A percentile compares a stretch with the other conserved stretches of the same genome.
These are phyloP conservation scores for Spea multiplicata DNA, from an alignment of 2,113 vertebrate genomes.

Conservation along the genomic window DNA sequence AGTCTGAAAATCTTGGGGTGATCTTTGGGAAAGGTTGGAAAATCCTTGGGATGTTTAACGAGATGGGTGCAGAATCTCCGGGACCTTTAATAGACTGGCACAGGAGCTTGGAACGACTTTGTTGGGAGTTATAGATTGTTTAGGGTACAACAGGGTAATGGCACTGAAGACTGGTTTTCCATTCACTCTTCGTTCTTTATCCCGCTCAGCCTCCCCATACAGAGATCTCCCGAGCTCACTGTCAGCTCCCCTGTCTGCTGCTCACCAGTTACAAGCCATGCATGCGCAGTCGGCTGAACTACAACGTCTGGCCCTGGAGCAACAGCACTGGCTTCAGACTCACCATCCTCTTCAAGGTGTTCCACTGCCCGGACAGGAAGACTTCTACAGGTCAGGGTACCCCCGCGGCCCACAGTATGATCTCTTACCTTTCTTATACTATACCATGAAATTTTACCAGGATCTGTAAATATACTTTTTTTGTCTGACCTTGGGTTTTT, in stretches of 20 bases:
- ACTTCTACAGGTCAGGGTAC: constrained; percentile 82
- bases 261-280: constrained; percentile 98
- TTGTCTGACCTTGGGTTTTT: background rate
- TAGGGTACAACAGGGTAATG: too few relatives aligned
- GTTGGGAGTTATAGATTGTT: too few relatives aligned
- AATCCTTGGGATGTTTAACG: background rate
- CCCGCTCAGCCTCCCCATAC: constrained; percentile 82
- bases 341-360: constrained; percentile 86
- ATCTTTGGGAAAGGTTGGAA: background rate
- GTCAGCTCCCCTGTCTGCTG: constrained; percentile 89
- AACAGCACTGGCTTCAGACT: constrained; percentile 94
- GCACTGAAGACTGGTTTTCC: too few relatives aligned
- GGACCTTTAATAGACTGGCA: background rate
- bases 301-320: constrained; percentile 95
- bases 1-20: background rate
- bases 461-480: too few relatives aligned
- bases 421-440: too few relatives aligned
- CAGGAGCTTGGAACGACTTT: too few relatives aligned
- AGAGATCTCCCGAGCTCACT: constrained; percentile 93
- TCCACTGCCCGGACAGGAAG: constrained; percentile 84
- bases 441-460: too few relatives aligned
- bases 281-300: constrained; percentile 96
- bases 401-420: background rate
- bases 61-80: background rate
- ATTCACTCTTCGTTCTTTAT: background rate